These are phyloP conservation scores for Corydoras maculifer DNA, from an alignment of 2,113 vertebrate species.

Conservation along the genomic window DNA sequence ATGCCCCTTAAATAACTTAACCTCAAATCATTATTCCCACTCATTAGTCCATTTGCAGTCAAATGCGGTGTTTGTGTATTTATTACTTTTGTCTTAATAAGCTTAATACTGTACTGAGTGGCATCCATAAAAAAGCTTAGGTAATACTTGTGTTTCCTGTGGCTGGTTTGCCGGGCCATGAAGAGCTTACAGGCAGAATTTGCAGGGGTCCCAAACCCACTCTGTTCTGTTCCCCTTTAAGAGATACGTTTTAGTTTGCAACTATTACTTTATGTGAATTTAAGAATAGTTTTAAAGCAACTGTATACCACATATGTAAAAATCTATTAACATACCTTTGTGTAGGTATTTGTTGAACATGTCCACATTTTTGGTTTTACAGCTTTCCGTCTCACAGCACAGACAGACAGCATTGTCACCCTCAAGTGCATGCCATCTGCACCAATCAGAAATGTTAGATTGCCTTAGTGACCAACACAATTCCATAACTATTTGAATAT, in stretches of 20 bases:
- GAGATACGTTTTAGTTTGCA: background rate
- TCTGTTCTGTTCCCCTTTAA: conserved; percentile 22
- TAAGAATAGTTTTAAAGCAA: too few relatives aligned
- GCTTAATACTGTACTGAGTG: too few relatives aligned
- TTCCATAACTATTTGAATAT: background rate
- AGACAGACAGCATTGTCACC: conserved; percentile 43
- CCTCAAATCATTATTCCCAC: too few relatives aligned
- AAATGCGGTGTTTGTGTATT: too few relatives aligned
- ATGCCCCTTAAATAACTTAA: too few relatives aligned
- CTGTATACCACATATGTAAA: too few relatives aligned
- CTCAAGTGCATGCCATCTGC: conserved; percentile 46
- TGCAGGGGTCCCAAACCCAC: conserved; percentile 36
- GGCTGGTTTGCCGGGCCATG: conserved; percentile 37
- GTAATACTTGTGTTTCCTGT: background rate
- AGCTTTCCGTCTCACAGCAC: conserved; percentile 45
- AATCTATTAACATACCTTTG: conserved; percentile 22
- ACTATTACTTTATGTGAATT: background rate
- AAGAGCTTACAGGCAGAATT: conserved; percentile 1
- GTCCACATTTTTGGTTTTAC: conserved; percentile 8
- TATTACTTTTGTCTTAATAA: too few relatives aligned
- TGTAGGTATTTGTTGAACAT: background rate
- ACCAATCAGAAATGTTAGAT: conserved; percentile 1
- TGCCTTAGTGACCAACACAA: too few relatives aligned
- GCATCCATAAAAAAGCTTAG: background rate
- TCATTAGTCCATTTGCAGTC: too few relatives aligned